Conservation (phyloP, 2,888 invertebrate genomes). For the Catocala nupta region DNA sequence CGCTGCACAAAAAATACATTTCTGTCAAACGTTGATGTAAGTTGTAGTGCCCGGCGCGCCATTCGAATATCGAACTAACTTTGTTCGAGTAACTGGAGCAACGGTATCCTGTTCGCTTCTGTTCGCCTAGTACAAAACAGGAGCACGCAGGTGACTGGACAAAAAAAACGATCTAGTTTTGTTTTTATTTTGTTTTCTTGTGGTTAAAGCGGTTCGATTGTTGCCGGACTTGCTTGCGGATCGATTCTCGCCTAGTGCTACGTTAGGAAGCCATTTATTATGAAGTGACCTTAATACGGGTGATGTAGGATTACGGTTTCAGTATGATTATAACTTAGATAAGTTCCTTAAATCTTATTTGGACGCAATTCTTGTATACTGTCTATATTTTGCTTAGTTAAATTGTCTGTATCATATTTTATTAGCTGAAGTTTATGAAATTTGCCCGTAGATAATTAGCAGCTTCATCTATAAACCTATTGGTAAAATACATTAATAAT, state of each 20-base stretch:
- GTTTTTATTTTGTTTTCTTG: neutral
- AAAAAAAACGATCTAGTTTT: conserved; percentile 24
- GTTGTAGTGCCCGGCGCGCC: neutral
- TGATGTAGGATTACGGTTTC: no score
- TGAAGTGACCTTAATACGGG: no score
- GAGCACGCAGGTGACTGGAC: conserved; percentile 41
- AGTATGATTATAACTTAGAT: no score
- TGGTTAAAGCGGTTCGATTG: neutral
- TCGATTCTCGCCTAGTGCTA: neutral
- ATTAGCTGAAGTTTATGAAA: no score
- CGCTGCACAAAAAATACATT: conserved; percentile 4
- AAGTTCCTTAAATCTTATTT: no score
- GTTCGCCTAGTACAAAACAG: conserved; percentile 50
- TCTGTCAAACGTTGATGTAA: neutral
- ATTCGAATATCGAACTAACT: conserved; percentile 20
- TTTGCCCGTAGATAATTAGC: no score
- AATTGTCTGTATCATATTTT: no score
- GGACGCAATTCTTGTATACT: no score
- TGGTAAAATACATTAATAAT: no score
- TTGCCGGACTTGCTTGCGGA: neutral
- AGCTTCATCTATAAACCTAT: no score
- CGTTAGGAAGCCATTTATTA: no score
- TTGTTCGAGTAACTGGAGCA: conserved; percentile 19
- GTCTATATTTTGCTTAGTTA: no score
- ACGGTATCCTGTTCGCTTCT: conserved; percentile 35